phyloP scores from a whole-genome alignment of 2,113 vertebrate species.

The Psilopogon haemacephalus region DNA sequence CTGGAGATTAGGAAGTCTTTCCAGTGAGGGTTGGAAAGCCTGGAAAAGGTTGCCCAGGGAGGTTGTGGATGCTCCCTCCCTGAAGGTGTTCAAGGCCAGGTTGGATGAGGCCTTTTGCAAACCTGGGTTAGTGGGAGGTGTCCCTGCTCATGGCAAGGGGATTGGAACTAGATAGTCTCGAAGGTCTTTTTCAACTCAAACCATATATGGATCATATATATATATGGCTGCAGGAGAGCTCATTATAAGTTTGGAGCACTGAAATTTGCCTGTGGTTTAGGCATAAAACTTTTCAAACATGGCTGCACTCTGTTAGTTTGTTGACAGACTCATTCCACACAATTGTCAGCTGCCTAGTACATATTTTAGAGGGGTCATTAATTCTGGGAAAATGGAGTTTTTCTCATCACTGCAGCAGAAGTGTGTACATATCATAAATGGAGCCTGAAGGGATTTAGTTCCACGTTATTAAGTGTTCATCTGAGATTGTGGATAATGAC shows the following conservation, averaged over 20 bases:
- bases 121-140: no score
- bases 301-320: constrained; percentile 32
- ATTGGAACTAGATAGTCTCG: no score
- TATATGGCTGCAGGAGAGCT: not conserved
- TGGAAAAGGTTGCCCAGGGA: no score
- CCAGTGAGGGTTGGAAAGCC: no score
- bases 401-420: constrained; percentile 63
- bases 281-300: constrained; percentile 34
- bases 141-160: no score
- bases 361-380: constrained; percentile 59
- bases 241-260: not conserved
- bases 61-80: no score
- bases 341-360: constrained; percentile 35
- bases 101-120: no score
- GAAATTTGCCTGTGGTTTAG: constrained; percentile 33
- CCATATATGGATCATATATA: no score
- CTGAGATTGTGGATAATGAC: constrained; percentile 42
- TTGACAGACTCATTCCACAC: constrained; percentile 53
- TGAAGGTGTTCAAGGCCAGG: no score
- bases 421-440: constrained; percentile 58
- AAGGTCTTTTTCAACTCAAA: no score
- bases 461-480: constrained; percentile 69
- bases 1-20: no score
- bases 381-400: constrained; percentile 48
- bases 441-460: constrained; percentile 69